Evolutionary conservation across 2,888 invertebrate species (phyloP).

Genomic region (Nephrocerus scutellatus): DNA sequence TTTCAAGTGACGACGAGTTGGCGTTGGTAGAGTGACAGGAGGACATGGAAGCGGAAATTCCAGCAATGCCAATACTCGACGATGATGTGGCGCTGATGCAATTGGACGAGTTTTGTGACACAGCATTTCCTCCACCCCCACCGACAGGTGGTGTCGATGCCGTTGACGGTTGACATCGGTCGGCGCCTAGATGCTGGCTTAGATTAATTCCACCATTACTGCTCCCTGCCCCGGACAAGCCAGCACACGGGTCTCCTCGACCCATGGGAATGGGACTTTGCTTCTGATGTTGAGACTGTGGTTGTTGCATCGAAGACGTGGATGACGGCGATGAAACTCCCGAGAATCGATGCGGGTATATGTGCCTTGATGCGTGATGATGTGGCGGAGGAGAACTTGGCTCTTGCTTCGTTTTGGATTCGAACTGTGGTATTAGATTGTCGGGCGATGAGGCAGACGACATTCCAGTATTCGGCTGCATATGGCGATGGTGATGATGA

Average conservation of each 20-base stretch:
- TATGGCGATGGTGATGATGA: conserved; percentile 29
- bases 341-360: conserved; percentile 19
- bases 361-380: conserved; percentile 5
- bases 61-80: background rate
- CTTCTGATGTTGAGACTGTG: conserved; percentile 1
- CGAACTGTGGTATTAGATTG: conserved; percentile 14
- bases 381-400: conserved; percentile 16
- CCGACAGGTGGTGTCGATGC: conserved; percentile 22
- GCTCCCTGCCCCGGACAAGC: background rate
- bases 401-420: conserved; percentile 23
- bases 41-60: conserved; percentile 4
- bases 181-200: conserved; percentile 22
- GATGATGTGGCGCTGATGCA: background rate
- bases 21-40: conserved; percentile 18
- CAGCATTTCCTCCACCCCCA: conserved; percentile 25
- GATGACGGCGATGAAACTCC: conserved; percentile 1
- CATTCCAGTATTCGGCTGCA: too few species aligned
- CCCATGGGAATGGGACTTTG: conserved; percentile 1
- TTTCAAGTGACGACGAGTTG: conserved; percentile 29
- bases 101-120: too few species aligned
- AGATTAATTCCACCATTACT: conserved; percentile 12
- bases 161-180: conserved; percentile 39
- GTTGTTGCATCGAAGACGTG: background rate
- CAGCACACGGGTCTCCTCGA: too few species aligned
- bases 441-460: too few species aligned